Evolutionary conservation across 1,140 invertebrate species (phyloP), one percentile per base, ranked within the genome.

Genomic region (Drosophila sproati): DNA sequence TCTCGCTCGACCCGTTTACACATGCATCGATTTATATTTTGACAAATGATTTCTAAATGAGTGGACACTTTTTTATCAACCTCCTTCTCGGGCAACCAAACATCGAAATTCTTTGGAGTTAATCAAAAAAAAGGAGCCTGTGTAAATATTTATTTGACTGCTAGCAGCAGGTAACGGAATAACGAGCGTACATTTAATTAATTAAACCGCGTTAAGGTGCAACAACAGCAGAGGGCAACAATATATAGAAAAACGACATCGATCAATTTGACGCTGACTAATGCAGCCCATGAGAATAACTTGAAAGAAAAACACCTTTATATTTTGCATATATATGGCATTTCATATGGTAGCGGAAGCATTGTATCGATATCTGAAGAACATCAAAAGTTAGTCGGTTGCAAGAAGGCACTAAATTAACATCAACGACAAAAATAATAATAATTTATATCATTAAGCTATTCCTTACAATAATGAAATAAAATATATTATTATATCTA

Each of bases 11-110:
- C 51, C 64, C 28, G 8, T 50, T 67, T 55, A 66, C 37, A 69
- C 68, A 76, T 72, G 66, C 72, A 74, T 86, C 83, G 83, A 83
- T 88, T 87, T 87, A 89, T 89, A 88, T 88, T 89, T 88, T 88
- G 85, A 88, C 85, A 88, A 88, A 88, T 88, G 85, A 88, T 85
- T 73, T 71, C 76, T 77, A 77, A 89, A 89, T 88, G 85, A 88
- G 80, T 88, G 88, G 85, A 88, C 85, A 88, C 60, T 80, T 78
- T 88, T 66, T 50, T 55, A 48, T 50, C 51, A 48, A 32, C 56
- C 51, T 32, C 62, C 48, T 37, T 45, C 55, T 31, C 20, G 6
- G 3, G 43, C 32, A 5, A 2, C 54, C 2, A 20, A 10, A 8
- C 12, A 2, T 8, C 56, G 12, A 12, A 52, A 48, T 34, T 47